Base-by-base conservation (phyloP, 2,888 invertebrate genomes). In the Plebejus anna region DNA sequence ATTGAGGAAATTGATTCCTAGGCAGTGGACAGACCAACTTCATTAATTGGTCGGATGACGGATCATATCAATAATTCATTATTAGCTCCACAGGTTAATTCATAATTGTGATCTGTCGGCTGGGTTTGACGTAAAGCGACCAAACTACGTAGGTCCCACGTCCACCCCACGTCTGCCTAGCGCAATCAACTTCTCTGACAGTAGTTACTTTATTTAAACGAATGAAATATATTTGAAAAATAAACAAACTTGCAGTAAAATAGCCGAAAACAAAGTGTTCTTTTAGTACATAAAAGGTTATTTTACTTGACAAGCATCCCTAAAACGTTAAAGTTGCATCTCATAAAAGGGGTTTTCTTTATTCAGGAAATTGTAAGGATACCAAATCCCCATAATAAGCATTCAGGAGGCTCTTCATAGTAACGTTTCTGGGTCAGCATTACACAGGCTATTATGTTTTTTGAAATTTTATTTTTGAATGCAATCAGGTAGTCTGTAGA, bases 331-430 rank as follows among this genome's bases (percentile, higher is more conserved):
- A 55, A 73, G 51, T 73, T 73, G 73, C 55, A 51, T 72, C 51
- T 73, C 73, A 73, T 73, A 73, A 73, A 73, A 51, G 72, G 47
- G 55, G 73, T 73, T 73, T 51, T 28, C 73, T 73, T 73, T 73
- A 73, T 73, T 55, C 73, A 55, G 51, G 22, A 51, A 73, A 32
- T 73, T 73, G 73, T 73, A 73, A 73, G 73, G 73, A 73, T 73
- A 73, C 73, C 73, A 22, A 72, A 73, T 73, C 73, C 73, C 55
- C 73, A 55, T 73, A 55, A 36, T 73, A 73, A 36, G 66, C 73
- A 73, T 73, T 73, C 73, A 73, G 28, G 47, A 73, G 16, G 4
- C 51, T 55, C 47, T 72, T 55, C n/a, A 38, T 28, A 42, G 42
- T 42, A 42, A 16, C 71, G 71, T 73, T 73, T 73, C 73, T 73